Base-by-base conservation (phyloP, 2,113 vertebrate genomes). In the Oncorhynchus gorbuscha region DNA sequence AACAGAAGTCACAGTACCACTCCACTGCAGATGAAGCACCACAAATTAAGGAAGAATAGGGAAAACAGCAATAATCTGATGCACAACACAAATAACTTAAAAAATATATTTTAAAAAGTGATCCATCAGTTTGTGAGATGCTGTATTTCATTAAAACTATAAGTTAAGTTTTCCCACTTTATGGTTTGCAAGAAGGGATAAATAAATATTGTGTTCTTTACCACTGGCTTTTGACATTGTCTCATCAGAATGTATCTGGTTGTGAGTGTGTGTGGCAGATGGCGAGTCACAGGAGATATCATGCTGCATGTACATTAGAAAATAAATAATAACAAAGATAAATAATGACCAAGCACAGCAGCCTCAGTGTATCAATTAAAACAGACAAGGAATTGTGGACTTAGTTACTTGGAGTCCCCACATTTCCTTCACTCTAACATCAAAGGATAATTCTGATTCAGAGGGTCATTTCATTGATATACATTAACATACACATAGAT, bases 401-500 rank as follows among this genome's bases (percentile, higher is more conserved):
- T 14, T 55, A 13, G 49, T 55, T 55, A 18, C 51, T 55, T 55
- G 16, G 39, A 45, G 18, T 22, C 20, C 59, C 59, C 18, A 62
- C 20, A 62, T 62, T n/a, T n/a, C 5, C 59, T 22, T 62, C 18
- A 62, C 18, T n/a, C n/a, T 24, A 62, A 22, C 59, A 61, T 61
- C 59, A 62, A 62, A 24, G 2, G n/a, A n/a, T 28, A 62, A 62
- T 62, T 22, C 59, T 1, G 16, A 18, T 58, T 58, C 55, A 58
- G 20, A 6, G 13, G 14, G 20, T 58, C 18, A 58, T 58, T 18
- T 58, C 55, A 14, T 58, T 58, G 55, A 74, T 39, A 74, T 48
- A 62, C 59, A 66, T 28, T 71, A 18, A 30, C 59, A 49, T 49
- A 18, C 28, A 68, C 71, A 77, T 65, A 65, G 20, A 71, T 24